Evolutionary conservation across 1,140 invertebrate species (phyloP), one percentile per base, ranked within the genome.

Genomic region (Pararge aegeria): DNA sequence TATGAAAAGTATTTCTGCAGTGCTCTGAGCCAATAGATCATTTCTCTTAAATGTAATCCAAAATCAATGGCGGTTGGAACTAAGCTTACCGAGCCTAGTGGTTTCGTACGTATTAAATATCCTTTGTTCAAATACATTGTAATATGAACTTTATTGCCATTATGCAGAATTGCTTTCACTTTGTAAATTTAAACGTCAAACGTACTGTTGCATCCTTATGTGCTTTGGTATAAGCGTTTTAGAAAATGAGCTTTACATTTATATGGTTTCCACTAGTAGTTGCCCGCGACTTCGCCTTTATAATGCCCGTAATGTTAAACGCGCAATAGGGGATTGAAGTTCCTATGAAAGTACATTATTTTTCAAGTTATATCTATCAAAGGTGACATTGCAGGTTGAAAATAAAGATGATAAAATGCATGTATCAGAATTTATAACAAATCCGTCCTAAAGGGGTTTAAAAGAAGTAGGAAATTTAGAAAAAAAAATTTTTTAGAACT

Each of bases 51-150:
- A 20, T 34, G 15, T 52, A 52, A 52, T 52, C 49, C 49, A 52
- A 52, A 52, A 52, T 52, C 49, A 52, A 52, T 52, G 49, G 30
- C 10, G 34, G 29, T 52, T 34, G 29, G 1, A 13, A 52, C 29
- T 34, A 12, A 34, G 30, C 27, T 27, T 7, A 27, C 27, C 27
- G 27, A 27, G 27, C 10, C 30, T 34, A 1, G 30, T 34, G 30
- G 30, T 4, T 34, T 34, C n/a, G 30, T 1, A 34, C 10, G 30
- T 7, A 37, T 52, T 9, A 18, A 52, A 52, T 38, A n/a, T 50
- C 13, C n/a, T 16, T 34, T n/a, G 30, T 1, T 1, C 29, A 1
- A 4, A 0, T 34, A 12, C 30, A 34, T 10, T 1, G 1, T 1
- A 34, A 34, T 6, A n/a, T 34, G 1, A 12, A 12, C 30, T 34